Evolutionary conservation across 1,140 invertebrate genomes (phyloP), one percentile per base, ranked within the genome.

Genomic region (Dolichoris vasculosae): DNA sequence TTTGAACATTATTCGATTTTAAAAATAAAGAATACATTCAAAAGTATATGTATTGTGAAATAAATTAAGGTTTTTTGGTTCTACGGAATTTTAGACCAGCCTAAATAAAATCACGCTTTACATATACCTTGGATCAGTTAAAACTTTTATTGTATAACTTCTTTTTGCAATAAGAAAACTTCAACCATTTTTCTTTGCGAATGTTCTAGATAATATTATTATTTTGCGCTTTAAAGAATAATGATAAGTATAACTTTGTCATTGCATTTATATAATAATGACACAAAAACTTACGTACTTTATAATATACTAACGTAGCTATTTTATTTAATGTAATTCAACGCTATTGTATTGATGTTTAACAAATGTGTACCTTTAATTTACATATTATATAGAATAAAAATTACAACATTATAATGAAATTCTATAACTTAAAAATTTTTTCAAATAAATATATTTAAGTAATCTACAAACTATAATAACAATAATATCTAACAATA

Each of bases 101-200:
- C 55, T 76, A 17, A 86, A 86, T 83, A 84, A 86, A 38, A 84
- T 84, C 55, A 86, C 86, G 51, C 11, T 30, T 80, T 51, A 30
- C 43, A 64, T 79, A 17, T 64, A 55, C n/a, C 55, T 82, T 86
- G 63, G 35, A 73, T 78, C 26, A 76, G 30, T 75, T 79, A 86
- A 80, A 67, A 30, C 76, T 76, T 86, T 86, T 86, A 86, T 84
- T 86, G 67, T 83, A 32, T 51, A 77, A 55, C 3, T n/a, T 32
- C 73, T 75, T 63, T 63, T 83, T 17, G 46, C 83, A 76, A 76
- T n/a, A 83, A 82, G 15, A 64, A 13, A 63, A 64, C 17, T 32
- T 64, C 15, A 67, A 11, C 35, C 30, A 76, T 26, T 67, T 76
- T 77, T 82, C 40, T 35, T 23, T 79, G 38, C 38, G 40, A 77